Evolutionary conservation across 1,140 invertebrate species (phyloP), one percentile per base, ranked within the genome.

Genomic region (Leptinotarsa undecemlineata): DNA sequence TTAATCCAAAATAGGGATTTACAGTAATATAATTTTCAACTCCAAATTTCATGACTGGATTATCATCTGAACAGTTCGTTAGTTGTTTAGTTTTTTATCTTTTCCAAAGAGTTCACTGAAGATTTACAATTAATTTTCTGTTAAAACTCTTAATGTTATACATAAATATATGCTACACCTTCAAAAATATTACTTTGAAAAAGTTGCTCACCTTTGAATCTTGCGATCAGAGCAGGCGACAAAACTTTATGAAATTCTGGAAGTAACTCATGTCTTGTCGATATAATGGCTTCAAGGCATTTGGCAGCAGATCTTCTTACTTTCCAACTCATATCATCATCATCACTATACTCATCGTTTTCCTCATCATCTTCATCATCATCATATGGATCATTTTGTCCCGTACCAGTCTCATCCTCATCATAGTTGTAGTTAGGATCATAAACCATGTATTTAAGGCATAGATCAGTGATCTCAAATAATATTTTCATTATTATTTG

Each of bases 261-360:
- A 21, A 99, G 85, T 77, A 98, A 89, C 84, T 99, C 97, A 77
- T 96, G 93, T 74, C 97, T 89, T 0, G 96, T 98, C 0, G 93
- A 90, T 74, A 99, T 96, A 20, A 99, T 91, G 11, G 97, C 95
- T 86, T 99, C 97, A 5, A 99, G 86, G 84, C 98, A 99, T 87
- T 99, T 99, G 0, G 98, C 98, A 48, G 98, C 95, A 4, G 97
- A 94, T 63, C 98, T 89, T 67, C 98, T 88, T 8, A 91, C 93
- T 88, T 99, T 99, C 98, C 98, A 99, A 73, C 96, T 98, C 94
- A 99, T 97, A 85, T 99, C 98, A 85, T 99, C 98, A 87, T 99
- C 97, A 86, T 99, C 97, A 51, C 96, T 98, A 84, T 98, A 99
- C 81, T 97, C 95, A 81, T 97, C 95, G 77, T 97, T 96, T 72